Conservation (phyloP, 2,888 invertebrate genomes). For the Cryptus armator region DNA sequence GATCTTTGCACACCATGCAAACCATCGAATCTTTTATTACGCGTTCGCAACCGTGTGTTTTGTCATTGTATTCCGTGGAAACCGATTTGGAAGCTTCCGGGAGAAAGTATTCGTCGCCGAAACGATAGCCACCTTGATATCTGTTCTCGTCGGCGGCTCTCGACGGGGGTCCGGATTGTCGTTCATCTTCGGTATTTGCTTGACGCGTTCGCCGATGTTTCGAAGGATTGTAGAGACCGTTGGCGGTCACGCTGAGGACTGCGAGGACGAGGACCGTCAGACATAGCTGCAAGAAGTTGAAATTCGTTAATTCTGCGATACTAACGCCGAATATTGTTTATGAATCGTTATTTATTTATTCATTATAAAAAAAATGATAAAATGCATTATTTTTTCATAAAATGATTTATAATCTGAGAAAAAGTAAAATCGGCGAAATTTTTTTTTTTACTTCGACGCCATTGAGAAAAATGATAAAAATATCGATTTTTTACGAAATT, state of each 20-base stretch:
- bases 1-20: conserved; percentile 91
- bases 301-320: not conserved
- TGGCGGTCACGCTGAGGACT: conserved; percentile 13
- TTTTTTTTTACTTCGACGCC: no score
- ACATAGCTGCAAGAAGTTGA: conserved; percentile 29
- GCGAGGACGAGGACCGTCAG: conserved; percentile 45
- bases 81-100: conserved; percentile 85
- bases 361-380: no score
- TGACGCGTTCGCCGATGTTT: conserved; percentile 46
- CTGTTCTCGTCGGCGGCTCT: conserved; percentile 68
- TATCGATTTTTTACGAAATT: not conserved
- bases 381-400: no score
- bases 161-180: conserved; percentile 10
- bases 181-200: conserved; percentile 78
- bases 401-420: no score
- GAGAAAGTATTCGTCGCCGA: conserved; percentile 82
- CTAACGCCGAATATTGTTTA: not conserved
- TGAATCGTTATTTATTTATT: not conserved
- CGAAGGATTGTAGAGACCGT: conserved; percentile 31
- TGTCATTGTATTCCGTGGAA: conserved; percentile 87
- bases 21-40: conserved; percentile 89
- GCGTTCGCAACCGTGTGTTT: conserved; percentile 89
- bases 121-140: conserved; percentile 84
- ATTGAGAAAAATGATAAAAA: not conserved
- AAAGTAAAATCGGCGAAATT: no score